A percentile compares a stretch with the other conserved stretches of the same genome.
Conservation (phyloP, 2,113 vertebrate species). For the Takifugu bimaculatus region DNA sequence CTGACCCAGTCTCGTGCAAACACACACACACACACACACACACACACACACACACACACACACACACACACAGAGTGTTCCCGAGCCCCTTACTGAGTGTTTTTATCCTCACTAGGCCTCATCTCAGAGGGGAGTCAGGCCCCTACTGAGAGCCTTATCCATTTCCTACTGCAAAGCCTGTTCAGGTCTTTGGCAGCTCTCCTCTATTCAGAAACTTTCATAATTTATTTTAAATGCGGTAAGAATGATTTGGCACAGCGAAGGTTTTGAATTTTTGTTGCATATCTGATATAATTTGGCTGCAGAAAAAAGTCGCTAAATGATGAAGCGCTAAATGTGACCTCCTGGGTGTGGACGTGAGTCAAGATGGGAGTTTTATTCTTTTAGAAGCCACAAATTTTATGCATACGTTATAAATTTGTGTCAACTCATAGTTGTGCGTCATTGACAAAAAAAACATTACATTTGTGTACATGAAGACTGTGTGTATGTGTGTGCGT, state of each 20-base stretch:
- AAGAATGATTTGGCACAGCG: conserved; percentile 23
- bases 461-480: no score
- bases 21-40: conserved; percentile 37
- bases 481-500: no score
- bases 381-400: no score
- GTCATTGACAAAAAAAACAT: no score
- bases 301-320: no score
- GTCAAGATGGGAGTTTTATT: no score
- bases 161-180: conserved; percentile 65
- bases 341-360: no score
- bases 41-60: conserved; percentile 40
- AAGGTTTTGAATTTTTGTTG: background rate
- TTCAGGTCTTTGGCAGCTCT: conserved; percentile 63
- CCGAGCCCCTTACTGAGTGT: conserved; percentile 69
- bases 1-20: conserved; percentile 6
- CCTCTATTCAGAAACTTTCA: conserved; percentile 61
- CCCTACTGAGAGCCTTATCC: conserved; percentile 69
- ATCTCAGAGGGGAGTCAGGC: conserved; percentile 72
- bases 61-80: conserved; percentile 48
- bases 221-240: conserved; percentile 52
- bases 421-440: no score
- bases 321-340: no score
- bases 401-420: no score
- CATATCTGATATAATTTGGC: no score
- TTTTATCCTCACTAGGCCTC: conserved; percentile 66